Conservation (phyloP, 35 echinoderm and acorn worm species). For the Lytechinus variegatus region DNA sequence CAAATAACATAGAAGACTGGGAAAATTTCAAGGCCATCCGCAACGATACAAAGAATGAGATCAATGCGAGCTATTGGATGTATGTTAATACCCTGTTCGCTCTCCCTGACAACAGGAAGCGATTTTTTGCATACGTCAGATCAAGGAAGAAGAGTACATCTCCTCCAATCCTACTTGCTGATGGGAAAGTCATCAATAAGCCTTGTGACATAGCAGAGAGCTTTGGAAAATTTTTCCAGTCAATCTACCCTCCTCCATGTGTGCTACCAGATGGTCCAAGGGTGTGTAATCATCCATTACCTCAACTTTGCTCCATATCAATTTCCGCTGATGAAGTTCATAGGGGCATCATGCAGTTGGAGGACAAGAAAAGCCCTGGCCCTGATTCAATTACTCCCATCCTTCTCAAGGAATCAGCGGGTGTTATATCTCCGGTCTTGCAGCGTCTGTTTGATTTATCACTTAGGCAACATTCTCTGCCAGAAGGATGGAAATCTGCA, state of each 20-base stretch:
- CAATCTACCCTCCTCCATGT: conserved; percentile 34
- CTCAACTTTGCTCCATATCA: conserved; percentile 14
- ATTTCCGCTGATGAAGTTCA: too few species aligned
- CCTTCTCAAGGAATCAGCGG: too few species aligned
- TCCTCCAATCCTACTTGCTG: conserved; percentile 5
- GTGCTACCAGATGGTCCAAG: neutral
- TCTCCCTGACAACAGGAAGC: conserved; percentile 50
- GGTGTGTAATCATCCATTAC: neutral
- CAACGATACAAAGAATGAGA: conserved; percentile 4
- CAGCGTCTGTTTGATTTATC: too few species aligned
- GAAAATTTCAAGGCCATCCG: neutral
- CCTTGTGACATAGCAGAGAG: conserved; percentile 32
- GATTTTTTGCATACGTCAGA: conserved; percentile 49
- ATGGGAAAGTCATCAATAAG: neutral
- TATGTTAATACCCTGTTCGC: too few species aligned
- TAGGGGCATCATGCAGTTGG: too few species aligned
- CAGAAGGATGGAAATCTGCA: too few species aligned
- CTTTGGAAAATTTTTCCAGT: neutral
- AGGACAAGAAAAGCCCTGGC: too few species aligned
- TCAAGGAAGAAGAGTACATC: neutral
- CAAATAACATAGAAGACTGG: conserved; percentile 16
- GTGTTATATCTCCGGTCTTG: too few species aligned
- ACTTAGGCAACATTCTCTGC: too few species aligned
- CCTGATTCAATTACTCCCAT: too few species aligned
- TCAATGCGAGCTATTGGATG: conserved; percentile 41